Evolutionary conservation across 2,113 vertebrate genomes (phyloP).

Genomic region (Peromyscus polionotus): DNA sequence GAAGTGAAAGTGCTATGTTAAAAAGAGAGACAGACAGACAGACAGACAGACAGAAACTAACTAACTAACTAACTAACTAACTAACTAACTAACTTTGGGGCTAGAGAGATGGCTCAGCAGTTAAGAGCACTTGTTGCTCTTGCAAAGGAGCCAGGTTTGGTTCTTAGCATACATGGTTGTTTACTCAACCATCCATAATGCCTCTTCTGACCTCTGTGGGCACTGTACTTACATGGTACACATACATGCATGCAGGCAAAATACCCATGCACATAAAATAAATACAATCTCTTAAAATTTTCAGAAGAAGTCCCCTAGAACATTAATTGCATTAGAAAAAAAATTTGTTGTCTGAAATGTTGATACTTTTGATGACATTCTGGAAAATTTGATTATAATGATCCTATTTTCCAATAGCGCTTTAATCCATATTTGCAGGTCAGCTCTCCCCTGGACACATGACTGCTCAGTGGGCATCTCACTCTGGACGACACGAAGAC

Average conservation of each 20-base stretch:
- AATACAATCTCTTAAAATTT: background rate
- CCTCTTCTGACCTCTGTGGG: background rate
- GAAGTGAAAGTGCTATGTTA: background rate
- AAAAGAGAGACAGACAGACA: background rate
- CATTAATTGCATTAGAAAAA: background rate
- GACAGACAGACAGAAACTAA: no score
- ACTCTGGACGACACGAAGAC: background rate
- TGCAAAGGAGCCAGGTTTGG: background rate
- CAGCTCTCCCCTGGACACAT: background rate
- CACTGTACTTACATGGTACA: no score
- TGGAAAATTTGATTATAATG: slow-evolving; percentile 17
- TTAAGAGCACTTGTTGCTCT: background rate
- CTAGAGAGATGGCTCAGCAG: background rate
- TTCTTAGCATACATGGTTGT: background rate
- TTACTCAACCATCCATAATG: no score
- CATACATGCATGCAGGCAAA: background rate
- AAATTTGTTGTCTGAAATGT: background rate
- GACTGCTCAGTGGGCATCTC: background rate
- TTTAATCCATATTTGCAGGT: background rate
- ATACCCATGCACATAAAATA: background rate
- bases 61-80: no score
- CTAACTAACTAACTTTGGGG: background rate
- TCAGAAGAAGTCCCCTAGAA: background rate
- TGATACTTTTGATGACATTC: background rate
- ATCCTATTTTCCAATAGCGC: background rate